Evolutionary conservation across 2,888 invertebrate species (phyloP), one percentile per base, ranked within the genome.

Genomic region (Mythimna loreyi): DNA sequence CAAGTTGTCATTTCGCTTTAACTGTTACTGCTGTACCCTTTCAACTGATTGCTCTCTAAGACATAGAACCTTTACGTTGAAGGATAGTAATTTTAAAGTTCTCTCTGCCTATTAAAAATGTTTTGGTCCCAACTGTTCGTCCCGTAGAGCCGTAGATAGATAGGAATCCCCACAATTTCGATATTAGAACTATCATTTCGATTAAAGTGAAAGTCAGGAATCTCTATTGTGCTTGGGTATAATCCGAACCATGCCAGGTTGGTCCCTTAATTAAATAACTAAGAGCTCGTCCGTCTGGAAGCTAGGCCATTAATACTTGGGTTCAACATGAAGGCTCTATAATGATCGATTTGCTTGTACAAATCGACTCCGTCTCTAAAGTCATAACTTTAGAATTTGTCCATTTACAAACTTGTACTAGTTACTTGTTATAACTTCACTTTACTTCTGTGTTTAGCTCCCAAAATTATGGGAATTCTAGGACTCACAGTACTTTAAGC

Each of bases 181-280:
- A 60, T 60, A 75, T 57, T 65, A 16, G 50, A 43, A 60, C 53
- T 78, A 59, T 60, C 33, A 23, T 57, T 60, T 49, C n/a, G 30
- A 62, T 49, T 11, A 4, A 52, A 49, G 2, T 23, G 23, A 28
- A 56, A 56, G 36, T 25, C 21, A 50, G 63, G 70, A 55, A 65
- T 64, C n/a, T 64, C 60, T 55, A 58, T 59, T 52, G 53, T 61
- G 28, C 58, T 19, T 43, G 53, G 47, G 62, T 36, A 53, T 61
- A 47, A 80, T 71, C 45, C 72, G 19, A 60, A 53, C 9, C 23
- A 40, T 50, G 21, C 53, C 40, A 70, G 23, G 33, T 64, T 64
- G 36, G 43, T 40, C 23, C 55, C 52, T 69, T 80, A 76, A 76
- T 81, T 67, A 72, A 78, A 81, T 78, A 52, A 65, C 60, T 70